These are phyloP conservation scores for Anthonomus grandis DNA, from an alignment of 1,140 invertebrate genomes.

Conservation along the genomic window DNA sequence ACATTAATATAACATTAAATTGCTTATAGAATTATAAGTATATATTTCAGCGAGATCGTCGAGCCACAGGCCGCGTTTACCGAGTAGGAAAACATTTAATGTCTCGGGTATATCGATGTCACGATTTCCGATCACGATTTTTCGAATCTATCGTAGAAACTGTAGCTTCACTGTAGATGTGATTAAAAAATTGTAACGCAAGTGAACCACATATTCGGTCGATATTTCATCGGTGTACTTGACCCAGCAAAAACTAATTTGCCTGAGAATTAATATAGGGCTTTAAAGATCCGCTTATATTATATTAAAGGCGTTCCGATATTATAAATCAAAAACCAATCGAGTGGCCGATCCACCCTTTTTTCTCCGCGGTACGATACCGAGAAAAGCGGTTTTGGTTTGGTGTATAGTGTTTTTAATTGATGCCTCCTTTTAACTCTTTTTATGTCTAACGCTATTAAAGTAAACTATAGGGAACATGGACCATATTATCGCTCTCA, in stretches of 20 bases:
- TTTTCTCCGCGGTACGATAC: slow-evolving; percentile 19
- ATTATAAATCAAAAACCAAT: slow-evolving; percentile 24
- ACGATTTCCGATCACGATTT: slow-evolving; percentile 44
- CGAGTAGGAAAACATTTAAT: slow-evolving; percentile 46
- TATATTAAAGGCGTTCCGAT: slow-evolving; percentile 20
- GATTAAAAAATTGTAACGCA: too few relatives aligned
- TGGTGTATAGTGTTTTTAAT: slow-evolving; percentile 12
- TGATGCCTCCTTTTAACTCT: slow-evolving; percentile 15
- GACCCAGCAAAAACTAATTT: slow-evolving; percentile 11
- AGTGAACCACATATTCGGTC: too few relatives aligned
- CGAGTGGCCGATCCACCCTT: slow-evolving; percentile 8
- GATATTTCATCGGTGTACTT: background rate
- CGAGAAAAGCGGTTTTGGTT: slow-evolving; percentile 16
- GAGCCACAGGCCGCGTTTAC: slow-evolving; percentile 12
- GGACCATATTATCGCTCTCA: slow-evolving; percentile 1
- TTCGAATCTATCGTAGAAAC: too few relatives aligned
- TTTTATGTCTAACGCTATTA: slow-evolving; percentile 16
- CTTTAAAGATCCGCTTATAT: slow-evolving; percentile 5
- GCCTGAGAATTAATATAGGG: slow-evolving; percentile 16
- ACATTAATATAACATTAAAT: slow-evolving; percentile 41
- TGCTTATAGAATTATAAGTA: slow-evolving; percentile 47
- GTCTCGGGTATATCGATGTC: slow-evolving; percentile 47
- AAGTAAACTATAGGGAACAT: slow-evolving; percentile 1
- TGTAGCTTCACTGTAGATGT: slow-evolving; percentile 20
- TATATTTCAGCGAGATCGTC: slow-evolving; percentile 42